Conservation (phyloP, 2,888 invertebrate species). For the Tethea ocularis region DNA sequence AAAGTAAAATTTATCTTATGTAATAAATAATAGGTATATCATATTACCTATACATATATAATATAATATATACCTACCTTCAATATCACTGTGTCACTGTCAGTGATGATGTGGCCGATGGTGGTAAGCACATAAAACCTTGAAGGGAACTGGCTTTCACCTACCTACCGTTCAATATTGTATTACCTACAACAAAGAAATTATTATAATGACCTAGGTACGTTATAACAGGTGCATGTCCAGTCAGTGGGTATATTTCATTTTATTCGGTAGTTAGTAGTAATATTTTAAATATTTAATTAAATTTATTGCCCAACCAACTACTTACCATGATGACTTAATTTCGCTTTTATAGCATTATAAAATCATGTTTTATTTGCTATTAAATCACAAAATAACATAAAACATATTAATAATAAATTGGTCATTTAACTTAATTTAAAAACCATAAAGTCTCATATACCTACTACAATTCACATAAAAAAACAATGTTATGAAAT, state of each 20-base stretch:
- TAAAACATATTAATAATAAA: not conserved
- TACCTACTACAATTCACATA: no score
- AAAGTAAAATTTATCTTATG: no score
- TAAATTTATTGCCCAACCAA: not conserved
- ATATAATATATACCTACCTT: no score
- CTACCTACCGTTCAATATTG: no score
- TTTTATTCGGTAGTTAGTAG: not conserved
- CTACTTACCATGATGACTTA: not conserved
- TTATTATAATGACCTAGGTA: not conserved
- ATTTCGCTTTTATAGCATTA: not conserved
- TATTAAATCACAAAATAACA: constrained; percentile 3
- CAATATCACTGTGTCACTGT: no score
- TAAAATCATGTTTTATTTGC: constrained; percentile 6
- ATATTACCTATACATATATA: no score
- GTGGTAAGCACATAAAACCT: no score
- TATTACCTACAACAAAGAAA: not conserved
- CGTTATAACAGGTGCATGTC: not conserved
- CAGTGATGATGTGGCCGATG: no score
- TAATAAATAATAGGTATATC: no score
- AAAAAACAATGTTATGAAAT: no score
- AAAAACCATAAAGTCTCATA: not conserved
- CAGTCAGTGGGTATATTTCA: not conserved
- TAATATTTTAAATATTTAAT: no score
- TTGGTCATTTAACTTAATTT: not conserved
- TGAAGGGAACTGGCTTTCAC: no score